A percentile compares a stretch with the other conserved stretches of the same genome.
Conservation (phyloP, 1,140 invertebrate genomes). For the Babylonia areolata region DNA sequence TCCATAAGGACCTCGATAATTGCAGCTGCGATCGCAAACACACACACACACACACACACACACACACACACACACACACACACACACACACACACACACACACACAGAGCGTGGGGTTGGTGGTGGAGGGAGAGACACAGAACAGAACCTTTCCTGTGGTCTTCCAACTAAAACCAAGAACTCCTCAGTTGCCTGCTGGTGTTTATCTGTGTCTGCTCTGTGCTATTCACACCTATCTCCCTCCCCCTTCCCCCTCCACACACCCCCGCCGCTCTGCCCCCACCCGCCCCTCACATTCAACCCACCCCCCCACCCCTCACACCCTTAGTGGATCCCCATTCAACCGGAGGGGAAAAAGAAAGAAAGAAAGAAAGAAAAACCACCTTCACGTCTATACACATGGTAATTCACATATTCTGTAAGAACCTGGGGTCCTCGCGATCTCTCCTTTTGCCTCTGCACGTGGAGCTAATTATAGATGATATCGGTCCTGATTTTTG, state of each 20-base stretch:
- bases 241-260: not conserved
- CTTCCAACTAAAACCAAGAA: not conserved
- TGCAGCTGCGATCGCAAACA: too few species aligned
- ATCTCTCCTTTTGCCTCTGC: not conserved
- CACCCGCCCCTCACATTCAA: not conserved
- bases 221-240: not conserved
- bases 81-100: conserved; percentile 11
- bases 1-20: too few species aligned
- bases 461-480: conserved; percentile 8
- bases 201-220: not conserved
- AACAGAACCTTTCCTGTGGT: not conserved
- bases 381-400: not conserved
- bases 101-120: too few species aligned
- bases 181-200: not conserved
- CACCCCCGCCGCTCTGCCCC: not conserved
- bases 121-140: not conserved
- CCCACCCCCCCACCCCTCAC: not conserved
- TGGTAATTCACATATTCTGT: not conserved
- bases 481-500: not conserved
- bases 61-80: not conserved
- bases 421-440: not conserved
- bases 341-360: too few species aligned
- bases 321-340: too few species aligned
- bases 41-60: not conserved
- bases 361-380: not conserved